Percentiles rank a stretch among this genome's conserved stretches.
These are phyloP conservation scores for Etheostoma perlongum DNA, from an alignment of 2,797 vertebrate genomes.

Conservation along the genomic window DNA sequence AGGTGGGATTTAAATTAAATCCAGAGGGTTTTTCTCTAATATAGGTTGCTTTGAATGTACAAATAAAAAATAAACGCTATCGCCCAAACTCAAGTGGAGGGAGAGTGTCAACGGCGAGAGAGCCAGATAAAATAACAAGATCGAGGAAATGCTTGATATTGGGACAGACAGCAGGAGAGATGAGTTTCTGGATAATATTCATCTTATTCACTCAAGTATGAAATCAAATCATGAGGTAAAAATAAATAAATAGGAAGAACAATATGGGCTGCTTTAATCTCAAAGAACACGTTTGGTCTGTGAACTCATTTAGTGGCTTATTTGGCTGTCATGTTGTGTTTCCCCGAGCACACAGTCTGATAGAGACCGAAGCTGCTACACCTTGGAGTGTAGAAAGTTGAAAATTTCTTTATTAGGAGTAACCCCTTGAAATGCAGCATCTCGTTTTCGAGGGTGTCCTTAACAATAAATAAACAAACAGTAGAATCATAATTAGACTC, in stretches of 20 bases:
- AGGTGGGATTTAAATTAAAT: slow-evolving; percentile 78
- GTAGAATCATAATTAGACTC: no score
- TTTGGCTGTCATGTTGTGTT: slow-evolving; percentile 59
- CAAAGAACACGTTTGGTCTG: slow-evolving; percentile 42
- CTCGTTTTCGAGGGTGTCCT: no score
- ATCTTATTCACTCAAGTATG: slow-evolving; percentile 71
- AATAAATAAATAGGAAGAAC: slow-evolving; percentile 35
- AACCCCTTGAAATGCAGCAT: no score
- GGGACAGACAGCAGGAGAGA: slow-evolving; percentile 67
- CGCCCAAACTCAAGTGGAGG: slow-evolving; percentile 24
- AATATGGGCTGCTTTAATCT: slow-evolving; percentile 64
- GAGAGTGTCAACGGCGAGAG: slow-evolving; percentile 10
- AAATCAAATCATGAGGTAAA: slow-evolving; percentile 73
- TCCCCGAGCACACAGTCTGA: slow-evolving; percentile 19
- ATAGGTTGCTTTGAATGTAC: slow-evolving; percentile 67
- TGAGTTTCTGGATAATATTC: slow-evolving; percentile 68
- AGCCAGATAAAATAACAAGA: slow-evolving; percentile 37
- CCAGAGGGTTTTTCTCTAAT: slow-evolving; percentile 51
- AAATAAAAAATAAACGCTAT: slow-evolving; percentile 47
- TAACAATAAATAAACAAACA: no score
- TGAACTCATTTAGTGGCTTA: slow-evolving; percentile 48
- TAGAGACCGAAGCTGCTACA: slow-evolving; percentile 24
- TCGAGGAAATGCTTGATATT: slow-evolving; percentile 52
- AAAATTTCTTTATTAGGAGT: no score
- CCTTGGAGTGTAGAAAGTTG: slow-evolving; percentile 17